phyloP scores from a whole-genome alignment of 2,888 invertebrate genomes.

The Antheraea yamamai region DNA sequence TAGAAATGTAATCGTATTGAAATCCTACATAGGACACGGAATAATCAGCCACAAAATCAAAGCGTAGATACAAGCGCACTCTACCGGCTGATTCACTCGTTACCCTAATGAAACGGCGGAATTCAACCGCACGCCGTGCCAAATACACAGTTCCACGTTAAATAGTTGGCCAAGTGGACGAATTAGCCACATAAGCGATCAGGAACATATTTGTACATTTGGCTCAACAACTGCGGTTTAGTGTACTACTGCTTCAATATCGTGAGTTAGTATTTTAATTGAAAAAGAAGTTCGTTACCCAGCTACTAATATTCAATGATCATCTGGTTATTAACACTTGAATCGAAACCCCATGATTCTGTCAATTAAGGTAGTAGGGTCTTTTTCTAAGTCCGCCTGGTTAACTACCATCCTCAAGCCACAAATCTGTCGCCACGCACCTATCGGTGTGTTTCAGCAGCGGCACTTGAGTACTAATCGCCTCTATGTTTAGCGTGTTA shows the following conservation, averaged over 20 bases:
- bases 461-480: too few species aligned
- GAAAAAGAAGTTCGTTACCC: not conserved
- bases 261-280: not conserved
- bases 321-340: too few species aligned
- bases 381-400: too few species aligned
- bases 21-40: not conserved
- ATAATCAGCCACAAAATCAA: slow-evolving; percentile 13
- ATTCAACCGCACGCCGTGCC: slow-evolving; percentile 13
- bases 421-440: too few species aligned
- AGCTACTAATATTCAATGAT: not conserved
- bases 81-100: slow-evolving; percentile 12
- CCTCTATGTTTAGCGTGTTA: too few species aligned
- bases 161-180: slow-evolving; percentile 9
- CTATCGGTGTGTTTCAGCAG: too few species aligned
- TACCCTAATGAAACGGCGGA: slow-evolving; percentile 1
- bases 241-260: not conserved
- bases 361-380: too few species aligned
- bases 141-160: slow-evolving; percentile 6
- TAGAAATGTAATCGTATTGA: not conserved
- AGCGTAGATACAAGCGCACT: slow-evolving; percentile 2
- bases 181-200: slow-evolving; percentile 3
- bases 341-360: too few species aligned
- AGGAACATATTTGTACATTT: not conserved
- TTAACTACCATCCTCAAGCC: too few species aligned
- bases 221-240: not conserved